Base-by-base conservation (phyloP, 2,888 invertebrate species). In the Drosophila differens region DNA sequence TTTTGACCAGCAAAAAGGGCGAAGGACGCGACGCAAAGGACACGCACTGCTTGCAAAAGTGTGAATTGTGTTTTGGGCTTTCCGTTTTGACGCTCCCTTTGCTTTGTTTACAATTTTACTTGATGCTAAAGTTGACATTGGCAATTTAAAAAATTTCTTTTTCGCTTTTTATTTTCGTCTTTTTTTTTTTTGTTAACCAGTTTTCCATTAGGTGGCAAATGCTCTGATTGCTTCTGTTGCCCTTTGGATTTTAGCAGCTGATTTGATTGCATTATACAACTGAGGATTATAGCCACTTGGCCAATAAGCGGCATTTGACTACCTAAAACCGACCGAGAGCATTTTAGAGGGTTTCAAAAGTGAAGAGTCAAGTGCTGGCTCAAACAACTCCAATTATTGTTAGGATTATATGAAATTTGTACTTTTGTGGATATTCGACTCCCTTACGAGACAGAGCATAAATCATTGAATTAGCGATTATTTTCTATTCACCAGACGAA, bases 81-180 rank as follows among this genome's bases (percentile, higher is more conserved):
- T 83, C 77, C 82, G 80, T 76, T 81, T 69, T 81, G 70, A 71
- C 70, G 74, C 71, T 68, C 60, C 74, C 59, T 73, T 64, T 79
- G 66, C 79, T 61, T 89, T 78, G 69, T 79, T 75, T 81, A 87
- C 88, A 75, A 90, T 83, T 83, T 81, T 55, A 70, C 76, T 88
- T 88, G 82, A 84, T 76, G 87, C 82, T 74, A 82, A 90, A 89
- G 76, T 86, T 82, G 75, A 74, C 81, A 81, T 76, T 81, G 76
- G 78, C 89, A 89, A 86, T 90, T 87, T 87, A 74, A 69, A 74
- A 78, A 78, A 78, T 72, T 82, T 84, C 41, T 53, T 66, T 65
- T 59, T 55, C 47, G 14, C 22, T 61, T 35, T 54, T 25, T 16
- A 47, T 25, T 49, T 39, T 49, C 16, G 5, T 3, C 2, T 30